Evolutionary conservation across 2,888 invertebrate species (phyloP).

Genomic region (Salpingus planirostris): DNA sequence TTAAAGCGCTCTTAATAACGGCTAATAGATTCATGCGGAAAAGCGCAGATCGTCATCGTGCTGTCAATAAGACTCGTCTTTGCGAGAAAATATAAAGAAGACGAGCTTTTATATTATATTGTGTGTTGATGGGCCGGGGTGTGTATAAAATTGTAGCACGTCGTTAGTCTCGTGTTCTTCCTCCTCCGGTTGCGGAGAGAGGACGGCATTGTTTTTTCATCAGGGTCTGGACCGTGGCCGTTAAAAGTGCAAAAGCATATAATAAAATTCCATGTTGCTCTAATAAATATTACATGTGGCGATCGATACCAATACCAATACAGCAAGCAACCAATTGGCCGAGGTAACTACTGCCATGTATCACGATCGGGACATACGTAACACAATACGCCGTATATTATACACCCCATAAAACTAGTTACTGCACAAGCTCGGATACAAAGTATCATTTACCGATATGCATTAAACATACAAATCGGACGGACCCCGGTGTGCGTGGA

Average conservation of each 20-base stretch:
- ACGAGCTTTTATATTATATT: too few relatives aligned
- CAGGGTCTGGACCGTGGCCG: too few relatives aligned
- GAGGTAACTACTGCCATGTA: slow-evolving; percentile 37
- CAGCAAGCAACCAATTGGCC: slow-evolving; percentile 32
- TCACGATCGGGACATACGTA: slow-evolving; percentile 35
- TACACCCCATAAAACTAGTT: slow-evolving; percentile 39
- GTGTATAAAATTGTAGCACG: too few relatives aligned
- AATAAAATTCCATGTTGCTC: slow-evolving; percentile 24
- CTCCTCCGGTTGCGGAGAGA: too few relatives aligned
- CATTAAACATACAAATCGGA: slow-evolving; percentile 26
- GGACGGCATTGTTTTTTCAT: too few relatives aligned
- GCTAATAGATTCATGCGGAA: too few relatives aligned
- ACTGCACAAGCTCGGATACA: slow-evolving; percentile 25
- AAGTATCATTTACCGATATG: slow-evolving; percentile 29
- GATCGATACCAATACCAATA: slow-evolving; percentile 24
- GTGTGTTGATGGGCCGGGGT: too few relatives aligned
- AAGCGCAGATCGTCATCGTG: too few relatives aligned
- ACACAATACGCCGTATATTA: slow-evolving; percentile 39
- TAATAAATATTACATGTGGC: slow-evolving; percentile 33
- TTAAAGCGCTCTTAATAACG: too few relatives aligned
- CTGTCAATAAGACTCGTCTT: too few relatives aligned
- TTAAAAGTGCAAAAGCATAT: slow-evolving; percentile 13
- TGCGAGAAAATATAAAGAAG: too few relatives aligned
- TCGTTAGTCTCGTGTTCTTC: too few relatives aligned
- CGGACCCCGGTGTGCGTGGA: slow-evolving; percentile 7